Base-by-base conservation (phyloP, 2,797 vertebrate species). In the Malurus splendens region DNA sequence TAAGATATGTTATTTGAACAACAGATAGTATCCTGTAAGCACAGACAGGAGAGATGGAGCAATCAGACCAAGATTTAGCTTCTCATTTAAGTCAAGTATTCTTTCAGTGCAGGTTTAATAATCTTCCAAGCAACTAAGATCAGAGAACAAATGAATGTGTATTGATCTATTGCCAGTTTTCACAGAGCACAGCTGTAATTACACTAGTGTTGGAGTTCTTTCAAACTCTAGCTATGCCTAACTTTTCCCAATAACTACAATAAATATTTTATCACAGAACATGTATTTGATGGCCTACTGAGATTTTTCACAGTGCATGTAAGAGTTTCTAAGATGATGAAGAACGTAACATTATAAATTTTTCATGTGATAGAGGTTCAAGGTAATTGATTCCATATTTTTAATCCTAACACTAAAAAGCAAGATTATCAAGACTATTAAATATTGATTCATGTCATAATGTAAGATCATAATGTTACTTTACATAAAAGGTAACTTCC, bases 231-330 rank as follows among this genome's bases (percentile, higher is more conserved):
- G 97, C 96, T 97, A 97, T 97, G 89, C 93, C 96, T 96, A 97
- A 98, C 98, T 98, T 98, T 97, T 89, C 98, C 98, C 98, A 97
- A 97, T 98, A 98, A 98, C 98, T 96, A 95, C 91, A 96, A 98
- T 99, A 98, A 99, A 99, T 99, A 98, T 99, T 99, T 99, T 97
- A 99, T 99, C 98, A 98, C 97, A 99, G 97, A 97, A 98, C 98
- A 98, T 98, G 98, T 97, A 98, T 98, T 97, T 97, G 98, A 98
- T 97, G 96, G 98, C 98, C 98, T 98, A 98, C 97, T 96, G 98
- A 99, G 98, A 97, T 97, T 98, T 98, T 98, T 97, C 98, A 97
- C 97, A 93, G 97, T 96, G 94, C 96, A 97, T 95, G 97, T 97
- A 98, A 98, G 98, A 98, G 97, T 97, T 98, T 96, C 98, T 98